phyloP scores from a whole-genome alignment of 2,888 invertebrate genomes.

The Acleris sparsana region DNA sequence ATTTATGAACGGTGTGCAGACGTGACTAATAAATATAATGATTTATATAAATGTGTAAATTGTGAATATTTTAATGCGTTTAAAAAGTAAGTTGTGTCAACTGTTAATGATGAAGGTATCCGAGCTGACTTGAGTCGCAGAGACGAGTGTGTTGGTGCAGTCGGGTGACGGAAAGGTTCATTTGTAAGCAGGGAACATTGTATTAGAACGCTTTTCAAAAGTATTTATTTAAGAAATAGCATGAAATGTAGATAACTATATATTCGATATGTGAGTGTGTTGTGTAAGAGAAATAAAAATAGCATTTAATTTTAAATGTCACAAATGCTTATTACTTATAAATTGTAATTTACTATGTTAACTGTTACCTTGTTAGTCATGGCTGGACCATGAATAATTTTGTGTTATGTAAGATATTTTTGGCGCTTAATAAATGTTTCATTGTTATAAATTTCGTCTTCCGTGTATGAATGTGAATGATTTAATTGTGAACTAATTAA shows the following conservation, averaged over 20 bases:
- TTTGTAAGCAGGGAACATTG: slow-evolving; percentile 47
- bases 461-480: slow-evolving; percentile 46
- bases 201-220: slow-evolving; percentile 47
- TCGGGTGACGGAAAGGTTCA: slow-evolving; percentile 34
- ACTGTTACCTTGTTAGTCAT: slow-evolving; percentile 47
- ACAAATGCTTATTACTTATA: slow-evolving; percentile 47
- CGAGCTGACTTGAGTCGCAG: slow-evolving; percentile 16
- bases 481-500: slow-evolving; percentile 18
- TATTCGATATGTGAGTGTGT: slow-evolving; percentile 52
- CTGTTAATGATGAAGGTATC: slow-evolving; percentile 22
- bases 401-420: slow-evolving; percentile 37
- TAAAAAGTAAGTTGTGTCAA: slow-evolving; percentile 41
- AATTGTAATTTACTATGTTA: slow-evolving; percentile 39
- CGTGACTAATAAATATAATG: slow-evolving; percentile 29
- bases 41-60: slow-evolving; percentile 50
- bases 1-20: slow-evolving; percentile 28
- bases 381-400: slow-evolving; percentile 57
- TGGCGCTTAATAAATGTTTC: slow-evolving; percentile 26
- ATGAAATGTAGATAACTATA: slow-evolving; percentile 53
- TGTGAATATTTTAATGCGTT: slow-evolving; percentile 50
- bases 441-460: slow-evolving; percentile 54
- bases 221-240: slow-evolving; percentile 49
- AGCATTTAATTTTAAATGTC: slow-evolving; percentile 45
- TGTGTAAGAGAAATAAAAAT: slow-evolving; percentile 51
- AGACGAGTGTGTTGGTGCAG: slow-evolving; percentile 10